Base-by-base conservation (phyloP, 1,140 invertebrate genomes). In the Antheraea mylitta region DNA sequence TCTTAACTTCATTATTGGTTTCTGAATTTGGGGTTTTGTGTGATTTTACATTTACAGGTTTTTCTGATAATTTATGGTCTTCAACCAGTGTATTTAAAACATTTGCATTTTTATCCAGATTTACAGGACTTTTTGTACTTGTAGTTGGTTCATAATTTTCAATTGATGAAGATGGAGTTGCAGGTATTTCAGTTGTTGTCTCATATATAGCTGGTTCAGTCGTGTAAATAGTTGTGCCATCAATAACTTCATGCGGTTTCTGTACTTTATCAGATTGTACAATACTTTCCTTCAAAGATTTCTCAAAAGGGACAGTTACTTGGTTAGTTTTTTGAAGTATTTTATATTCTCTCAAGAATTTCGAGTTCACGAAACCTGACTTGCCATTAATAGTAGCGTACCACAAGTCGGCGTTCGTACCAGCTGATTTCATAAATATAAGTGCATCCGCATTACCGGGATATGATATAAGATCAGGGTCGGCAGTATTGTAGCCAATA, bases 391-490 rank as follows among this genome's bases (percentile, higher is more conserved):
- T 94, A 88, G 95, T 94, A 22, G 95, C 95, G 75, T 95, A 96
- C 96, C 96, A 97, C 67, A 96, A 85, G 72, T 95, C 94, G 8
- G 76, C 80, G 74, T 95, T 93, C 4, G 76, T 92, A 22, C 95
- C 96, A 80, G 95, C 95, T 72, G 94, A 94, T 90, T 97, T 97
- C 83, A 96, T 96, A 70, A 92, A 95, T 70, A 97, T 93, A 66
- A 83, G 93, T 1, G 96, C 94, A 4, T 95, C 90, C n/a, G 87
- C 78, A 82, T 95, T 95, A 13, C 79, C 79, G 38, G 89, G 87
- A 86, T 96, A 97, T 36, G 95, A 94, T 38, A 97, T 86, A 66
- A 96, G 90, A 19, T 94, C 92, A 19, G 89, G 81, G 67, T 95
- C 94, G 18, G 88, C 93, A 69, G 94, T 92, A 45, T 67, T 73